Percentiles rank a stretch among this genome's conserved stretches.
phyloP scores from a whole-genome alignment of 2,797 vertebrate species.

The Rhinatrema bivittatum region DNA sequence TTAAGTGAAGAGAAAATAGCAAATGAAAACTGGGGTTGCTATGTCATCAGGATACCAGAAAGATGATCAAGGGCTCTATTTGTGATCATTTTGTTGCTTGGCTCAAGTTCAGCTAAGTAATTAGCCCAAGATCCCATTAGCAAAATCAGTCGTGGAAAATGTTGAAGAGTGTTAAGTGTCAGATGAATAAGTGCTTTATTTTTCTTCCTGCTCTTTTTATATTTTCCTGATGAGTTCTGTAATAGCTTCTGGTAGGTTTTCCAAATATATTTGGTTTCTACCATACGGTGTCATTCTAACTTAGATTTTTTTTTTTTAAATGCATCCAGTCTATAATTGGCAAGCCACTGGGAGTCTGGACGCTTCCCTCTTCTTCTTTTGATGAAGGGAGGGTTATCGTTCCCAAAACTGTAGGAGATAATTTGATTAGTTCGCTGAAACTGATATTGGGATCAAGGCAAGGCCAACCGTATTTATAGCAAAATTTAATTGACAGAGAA shows the following conservation, averaged over 20 bases:
- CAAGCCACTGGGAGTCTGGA: constrained; percentile 27
- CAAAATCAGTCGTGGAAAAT: constrained; percentile 6
- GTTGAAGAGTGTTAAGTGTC: no score
- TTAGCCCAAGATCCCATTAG: constrained; percentile 10
- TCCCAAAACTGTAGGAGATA: constrained; percentile 35
- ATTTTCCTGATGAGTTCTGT: constrained; percentile 10
- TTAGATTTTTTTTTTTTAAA: constrained; percentile 32
- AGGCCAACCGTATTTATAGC: constrained; percentile 44
- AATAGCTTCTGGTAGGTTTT: constrained; percentile 17
- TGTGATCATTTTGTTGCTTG: constrained; percentile 14
- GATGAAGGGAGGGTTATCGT: constrained; percentile 39
- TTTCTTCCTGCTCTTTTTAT: constrained; percentile 16
- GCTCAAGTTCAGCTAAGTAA: constrained; percentile 20
- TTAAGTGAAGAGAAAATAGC: constrained; percentile 27
- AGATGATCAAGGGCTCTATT: constrained; percentile 11
- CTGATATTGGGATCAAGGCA: constrained; percentile 39
- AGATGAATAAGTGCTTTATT: constrained; percentile 17
- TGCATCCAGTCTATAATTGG: constrained; percentile 19
- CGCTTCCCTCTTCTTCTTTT: constrained; percentile 31
- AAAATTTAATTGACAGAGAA: constrained; percentile 44
- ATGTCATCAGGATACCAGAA: not conserved
- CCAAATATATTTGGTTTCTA: constrained; percentile 24
- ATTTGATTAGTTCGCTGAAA: constrained; percentile 47
- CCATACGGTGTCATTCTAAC: constrained; percentile 17
- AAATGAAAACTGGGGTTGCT: constrained; percentile 14